Evolutionary conservation across 2,888 invertebrate species (phyloP).

Genomic region (Dinocampus coccinellae): DNA sequence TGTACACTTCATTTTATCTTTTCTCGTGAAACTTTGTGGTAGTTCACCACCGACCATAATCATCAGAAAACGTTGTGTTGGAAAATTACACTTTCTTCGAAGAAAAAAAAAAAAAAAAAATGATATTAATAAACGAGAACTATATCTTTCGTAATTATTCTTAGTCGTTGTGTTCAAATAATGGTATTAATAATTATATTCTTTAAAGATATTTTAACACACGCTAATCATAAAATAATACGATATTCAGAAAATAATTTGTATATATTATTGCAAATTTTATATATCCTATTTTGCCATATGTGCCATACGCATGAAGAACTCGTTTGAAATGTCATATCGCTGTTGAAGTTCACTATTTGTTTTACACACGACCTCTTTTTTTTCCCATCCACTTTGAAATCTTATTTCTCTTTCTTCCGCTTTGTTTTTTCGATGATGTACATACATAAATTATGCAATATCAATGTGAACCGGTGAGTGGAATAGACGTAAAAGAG

Average conservation of each 20-base stretch:
- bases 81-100: not conserved
- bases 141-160: no score
- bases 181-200: no score
- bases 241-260: no score
- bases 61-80: not conserved
- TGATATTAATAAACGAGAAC: not conserved
- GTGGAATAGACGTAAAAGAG: not conserved
- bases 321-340: no score
- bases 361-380: not conserved
- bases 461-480: slow-evolving; percentile 7
- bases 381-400: not conserved
- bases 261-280: no score
- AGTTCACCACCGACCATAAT: not conserved
- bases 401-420: not conserved
- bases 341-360: not conserved
- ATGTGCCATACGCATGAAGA: no score
- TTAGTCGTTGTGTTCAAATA: no score
- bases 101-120: not conserved
- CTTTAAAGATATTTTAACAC: no score
- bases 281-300: no score
- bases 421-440: not conserved
- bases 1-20: not conserved
- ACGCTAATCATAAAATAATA: no score
- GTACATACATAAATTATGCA: slow-evolving; percentile 8
- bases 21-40: not conserved